phyloP scores from a whole-genome alignment of 53 echinoderm and acorn worm genomes.

The Holothuria leucospilota region DNA sequence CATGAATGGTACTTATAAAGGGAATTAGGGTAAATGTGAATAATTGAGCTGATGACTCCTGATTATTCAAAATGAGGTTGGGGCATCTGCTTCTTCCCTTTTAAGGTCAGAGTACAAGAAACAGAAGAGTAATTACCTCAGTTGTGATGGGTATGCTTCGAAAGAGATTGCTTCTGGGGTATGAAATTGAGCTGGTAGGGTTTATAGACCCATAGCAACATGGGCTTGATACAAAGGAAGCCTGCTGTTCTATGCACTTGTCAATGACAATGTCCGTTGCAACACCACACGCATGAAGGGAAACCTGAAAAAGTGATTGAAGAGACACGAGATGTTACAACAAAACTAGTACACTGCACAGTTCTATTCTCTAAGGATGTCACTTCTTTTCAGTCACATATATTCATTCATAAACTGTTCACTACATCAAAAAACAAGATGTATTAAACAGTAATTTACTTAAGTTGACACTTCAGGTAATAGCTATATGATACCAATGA shows the following conservation, averaged over 20 bases:
- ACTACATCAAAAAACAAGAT: no score
- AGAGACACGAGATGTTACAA: not conserved
- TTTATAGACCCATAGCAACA: constrained; percentile 91
- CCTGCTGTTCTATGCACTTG: constrained; percentile 71
- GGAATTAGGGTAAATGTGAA: no score
- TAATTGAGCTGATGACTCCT: no score
- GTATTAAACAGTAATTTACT: no score
- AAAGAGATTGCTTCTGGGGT: constrained; percentile 79
- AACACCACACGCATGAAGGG: constrained; percentile 96
- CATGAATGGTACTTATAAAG: no score
- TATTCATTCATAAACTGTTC: no score
- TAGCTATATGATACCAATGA: no score
- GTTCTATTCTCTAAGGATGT: not conserved
- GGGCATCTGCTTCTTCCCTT: no score
- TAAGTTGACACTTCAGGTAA: no score
- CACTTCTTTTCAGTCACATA: no score
- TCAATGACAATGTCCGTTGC: constrained; percentile 90
- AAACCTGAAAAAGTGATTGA: constrained; percentile 65
- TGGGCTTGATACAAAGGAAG: constrained; percentile 85
- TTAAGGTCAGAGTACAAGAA: no score
- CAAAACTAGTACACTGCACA: not conserved
- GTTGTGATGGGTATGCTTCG: constrained; percentile 54
- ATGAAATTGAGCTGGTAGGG: constrained; percentile 78
- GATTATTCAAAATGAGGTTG: no score
- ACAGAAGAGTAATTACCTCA: constrained; percentile 53